A percentile compares a stretch with the other conserved stretches of the same genome.
Conservation (phyloP, 2,888 invertebrate species). For the Coenonympha glycerion region DNA sequence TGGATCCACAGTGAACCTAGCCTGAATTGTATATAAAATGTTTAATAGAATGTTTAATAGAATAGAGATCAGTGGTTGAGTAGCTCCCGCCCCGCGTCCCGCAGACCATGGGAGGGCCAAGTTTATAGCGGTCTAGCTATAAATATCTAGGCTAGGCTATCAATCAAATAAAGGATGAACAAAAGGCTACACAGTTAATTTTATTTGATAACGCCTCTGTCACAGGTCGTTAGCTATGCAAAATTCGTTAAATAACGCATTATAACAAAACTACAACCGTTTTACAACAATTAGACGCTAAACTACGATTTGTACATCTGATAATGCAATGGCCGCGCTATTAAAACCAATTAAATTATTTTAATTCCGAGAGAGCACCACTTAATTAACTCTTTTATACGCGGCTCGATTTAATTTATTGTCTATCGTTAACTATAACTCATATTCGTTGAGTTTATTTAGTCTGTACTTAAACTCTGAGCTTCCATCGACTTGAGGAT, state of each 20-base stretch:
- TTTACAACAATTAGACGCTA: slow-evolving; percentile 28
- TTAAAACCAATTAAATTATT: slow-evolving; percentile 31
- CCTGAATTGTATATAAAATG: too few species aligned
- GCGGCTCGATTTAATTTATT: background rate
- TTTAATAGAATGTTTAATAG: too few species aligned
- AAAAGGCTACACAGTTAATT: slow-evolving; percentile 20
- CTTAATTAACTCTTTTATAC: background rate
- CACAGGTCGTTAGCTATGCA: slow-evolving; percentile 46
- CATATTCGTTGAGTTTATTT: too few species aligned
- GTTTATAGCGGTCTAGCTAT: too few species aligned
- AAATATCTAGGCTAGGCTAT: too few species aligned
- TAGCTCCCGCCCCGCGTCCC: too few species aligned
- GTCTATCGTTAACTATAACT: background rate
- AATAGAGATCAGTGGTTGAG: too few species aligned
- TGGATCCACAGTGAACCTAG: too few species aligned
- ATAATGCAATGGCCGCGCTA: slow-evolving; percentile 36
- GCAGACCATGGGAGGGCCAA: too few species aligned
- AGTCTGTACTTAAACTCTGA: too few species aligned
- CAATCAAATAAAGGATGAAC: slow-evolving; percentile 20
- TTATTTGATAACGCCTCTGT: slow-evolving; percentile 32
- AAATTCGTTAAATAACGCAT: slow-evolving; percentile 37
- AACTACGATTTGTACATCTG: slow-evolving; percentile 42
- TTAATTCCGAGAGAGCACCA: background rate
- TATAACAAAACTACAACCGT: slow-evolving; percentile 40
- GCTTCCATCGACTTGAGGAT: too few species aligned